These are phyloP conservation scores for Papilio polytes DNA, from an alignment of 1,140 invertebrate genomes.

Conservation along the genomic window DNA sequence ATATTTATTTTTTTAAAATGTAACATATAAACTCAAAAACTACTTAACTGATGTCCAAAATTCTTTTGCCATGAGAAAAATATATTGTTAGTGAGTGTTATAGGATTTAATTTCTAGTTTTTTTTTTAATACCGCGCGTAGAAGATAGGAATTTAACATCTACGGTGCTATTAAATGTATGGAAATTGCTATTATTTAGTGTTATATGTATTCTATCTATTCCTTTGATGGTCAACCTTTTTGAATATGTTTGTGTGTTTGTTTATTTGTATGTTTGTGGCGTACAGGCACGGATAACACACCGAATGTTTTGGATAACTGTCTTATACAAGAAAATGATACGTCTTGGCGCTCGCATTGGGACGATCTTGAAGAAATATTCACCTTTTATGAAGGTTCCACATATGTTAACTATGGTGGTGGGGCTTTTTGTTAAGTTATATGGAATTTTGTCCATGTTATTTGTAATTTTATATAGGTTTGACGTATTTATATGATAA, in stretches of 20 bases:
- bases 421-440: conserved; percentile 25
- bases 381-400: conserved; percentile 44
- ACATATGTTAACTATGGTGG: conserved; percentile 5
- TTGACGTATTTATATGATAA: neutral
- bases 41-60: too few relatives aligned
- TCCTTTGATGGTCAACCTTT: conserved; percentile 21
- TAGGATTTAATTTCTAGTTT: too few relatives aligned
- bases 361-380: conserved; percentile 53
- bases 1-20: too few relatives aligned
- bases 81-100: too few relatives aligned
- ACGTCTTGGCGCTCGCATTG: conserved; percentile 48
- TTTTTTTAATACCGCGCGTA: too few relatives aligned
- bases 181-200: too few relatives aligned
- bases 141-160: too few relatives aligned
- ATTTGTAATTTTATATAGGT: neutral
- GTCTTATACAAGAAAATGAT: neutral
- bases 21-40: too few relatives aligned
- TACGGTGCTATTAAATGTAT: too few relatives aligned
- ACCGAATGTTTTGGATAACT: conserved; percentile 28
- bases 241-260: neutral
- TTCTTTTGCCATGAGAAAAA: too few relatives aligned
- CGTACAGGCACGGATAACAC: conserved; percentile 33
- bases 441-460: conserved; percentile 7
- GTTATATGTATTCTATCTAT: neutral
- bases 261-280: conserved; percentile 40